Percentiles rank a stretch among this genome's conserved stretches.
Conservation (phyloP, 2,888 invertebrate genomes). For the Temnothorax rugatulus region DNA sequence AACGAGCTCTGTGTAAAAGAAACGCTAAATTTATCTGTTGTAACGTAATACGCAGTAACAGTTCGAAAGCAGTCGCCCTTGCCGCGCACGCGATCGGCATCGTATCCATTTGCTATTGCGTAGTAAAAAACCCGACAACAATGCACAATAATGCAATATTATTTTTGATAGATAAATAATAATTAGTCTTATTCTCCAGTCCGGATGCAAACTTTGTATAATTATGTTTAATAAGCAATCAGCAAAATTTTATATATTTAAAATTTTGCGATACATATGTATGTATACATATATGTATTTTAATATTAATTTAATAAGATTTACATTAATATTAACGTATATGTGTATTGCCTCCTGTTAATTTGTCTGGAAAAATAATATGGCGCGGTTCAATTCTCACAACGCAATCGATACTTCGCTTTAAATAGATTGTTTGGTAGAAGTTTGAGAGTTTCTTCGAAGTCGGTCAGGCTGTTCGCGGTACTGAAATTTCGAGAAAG, state of each 20-base stretch:
- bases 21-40: conserved; percentile 85
- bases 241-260: background rate
- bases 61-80: conserved; percentile 59
- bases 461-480: conserved; percentile 46
- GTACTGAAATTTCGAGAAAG: conserved; percentile 3
- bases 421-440: conserved; percentile 71
- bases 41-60: conserved; percentile 83
- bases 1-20: conserved; percentile 83
- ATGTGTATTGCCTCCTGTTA: background rate
- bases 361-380: conserved; percentile 7
- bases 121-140: background rate
- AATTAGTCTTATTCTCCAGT: background rate
- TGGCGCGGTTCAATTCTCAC: conserved; percentile 35
- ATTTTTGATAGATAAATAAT: no score
- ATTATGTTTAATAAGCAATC: background rate
- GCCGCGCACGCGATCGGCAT: conserved; percentile 58
- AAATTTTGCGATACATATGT: conserved; percentile 3
- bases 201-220: background rate
- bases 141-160: conserved; percentile 18
- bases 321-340: background rate
- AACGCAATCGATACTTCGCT: conserved; percentile 65
- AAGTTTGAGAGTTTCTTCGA: conserved; percentile 60
- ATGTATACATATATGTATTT: background rate
- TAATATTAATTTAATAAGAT: conserved; percentile 17
- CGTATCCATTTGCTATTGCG: conserved; percentile 52